Percentiles rank a stretch among this genome's conserved stretches.
Evolutionary conservation across 2,797 vertebrate genomes (phyloP).

Genomic region (Poeciliopsis paucimaculata): DNA sequence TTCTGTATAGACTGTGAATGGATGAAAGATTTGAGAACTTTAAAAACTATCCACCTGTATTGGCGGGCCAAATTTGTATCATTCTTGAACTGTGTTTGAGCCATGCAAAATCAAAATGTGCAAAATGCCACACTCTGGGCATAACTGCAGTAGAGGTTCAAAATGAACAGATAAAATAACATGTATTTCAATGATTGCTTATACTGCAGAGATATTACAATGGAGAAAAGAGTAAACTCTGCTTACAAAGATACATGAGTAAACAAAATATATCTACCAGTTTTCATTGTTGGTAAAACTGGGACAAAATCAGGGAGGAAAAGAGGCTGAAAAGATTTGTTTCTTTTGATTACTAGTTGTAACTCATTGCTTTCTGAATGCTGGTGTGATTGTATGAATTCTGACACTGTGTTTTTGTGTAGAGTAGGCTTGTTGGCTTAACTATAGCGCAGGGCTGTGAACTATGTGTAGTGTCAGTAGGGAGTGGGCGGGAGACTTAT

Average conservation of each 20-base stretch:
- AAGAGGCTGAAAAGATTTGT: neutral
- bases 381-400: slow-evolving; percentile 17
- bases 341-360: neutral
- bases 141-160: neutral
- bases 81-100: neutral
- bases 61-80: neutral
- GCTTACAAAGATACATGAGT: neutral
- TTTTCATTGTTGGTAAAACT: neutral
- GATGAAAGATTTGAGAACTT: neutral
- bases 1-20: neutral
- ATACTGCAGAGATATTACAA: neutral
- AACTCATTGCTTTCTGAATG: slow-evolving; percentile 3
- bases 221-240: neutral
- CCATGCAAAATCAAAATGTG: neutral
- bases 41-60: neutral
- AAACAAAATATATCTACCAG: neutral
- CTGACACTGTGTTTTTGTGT: slow-evolving; percentile 17
- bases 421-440: slow-evolving; percentile 33
- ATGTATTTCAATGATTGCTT: neutral
- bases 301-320: neutral
- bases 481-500: slow-evolving; percentile 41
- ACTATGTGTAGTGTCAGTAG: slow-evolving; percentile 62
- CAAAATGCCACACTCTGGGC: neutral
- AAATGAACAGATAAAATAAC: neutral
- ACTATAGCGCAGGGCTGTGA: slow-evolving; percentile 57